Base-by-base conservation (phyloP, 2,797 vertebrate species). In the Smutsia temminckii region DNA sequence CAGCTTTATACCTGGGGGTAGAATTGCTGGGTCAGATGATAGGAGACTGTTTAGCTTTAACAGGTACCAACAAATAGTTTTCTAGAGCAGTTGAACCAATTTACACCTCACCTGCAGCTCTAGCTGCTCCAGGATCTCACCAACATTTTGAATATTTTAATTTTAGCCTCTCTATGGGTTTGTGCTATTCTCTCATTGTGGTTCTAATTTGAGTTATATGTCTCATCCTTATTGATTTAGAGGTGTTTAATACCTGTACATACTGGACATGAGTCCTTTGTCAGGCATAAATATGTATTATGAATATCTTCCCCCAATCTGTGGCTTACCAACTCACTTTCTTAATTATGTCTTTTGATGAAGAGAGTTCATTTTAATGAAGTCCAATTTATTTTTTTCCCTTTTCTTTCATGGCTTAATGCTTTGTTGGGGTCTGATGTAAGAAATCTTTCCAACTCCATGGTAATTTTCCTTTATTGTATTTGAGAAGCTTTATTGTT, bases 281-380 rank as follows among this genome's bases (percentile, higher is more conserved):
- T 59, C 81, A 34, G n/a, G 40, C 25, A 16, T 11, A 51, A 11
- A 68, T 0, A 20, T 12, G 13, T 57, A 32, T 59, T 72, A 59
- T 57, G 23, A 89, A 20, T 51, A 79, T 42, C 72, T 61, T 85
- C 16, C 40, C 53, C 18, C 32, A 89, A 34, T 64, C 80, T 75
- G n/a, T 57, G 46, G 27, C 27, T 92, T 92, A 37, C 68, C 29
- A 11, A 90, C 16, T 71, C 3, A 55, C 42, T 88, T 32, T 72
- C 16, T 72, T 90, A 90, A 85, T 91, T 63, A 83, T 37, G 27
- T 68, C 42, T 77, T 95, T 69, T 92, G 85, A 69, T 81, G 23
- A 95, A 85, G 25, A 37, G 16, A 77, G 34, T 86, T 77, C 80
- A 74, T 69, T 89, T 92, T 89, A 92, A 75, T 85, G 51, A 89